Percentiles rank a stretch among this genome's conserved stretches.
Conservation (phyloP, 2,113 vertebrate genomes). For the Amblyopsis rosae region DNA sequence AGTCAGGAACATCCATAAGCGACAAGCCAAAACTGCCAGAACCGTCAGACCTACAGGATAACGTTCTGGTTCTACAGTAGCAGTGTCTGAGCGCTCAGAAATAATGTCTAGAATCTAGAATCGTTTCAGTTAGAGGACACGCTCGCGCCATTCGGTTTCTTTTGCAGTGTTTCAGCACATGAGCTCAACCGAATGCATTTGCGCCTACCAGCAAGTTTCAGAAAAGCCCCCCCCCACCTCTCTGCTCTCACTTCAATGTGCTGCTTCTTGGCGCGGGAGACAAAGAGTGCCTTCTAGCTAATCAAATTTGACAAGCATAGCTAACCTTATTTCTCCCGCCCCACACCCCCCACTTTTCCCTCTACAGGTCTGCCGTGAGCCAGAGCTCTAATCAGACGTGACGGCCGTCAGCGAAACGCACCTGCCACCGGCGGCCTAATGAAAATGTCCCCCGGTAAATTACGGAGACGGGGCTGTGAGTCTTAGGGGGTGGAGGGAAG, state of each 20-base stretch:
- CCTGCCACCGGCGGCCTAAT: conserved; percentile 69
- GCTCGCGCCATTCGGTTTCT: too few relatives aligned
- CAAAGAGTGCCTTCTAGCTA: conserved; percentile 59
- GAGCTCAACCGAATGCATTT: too few relatives aligned
- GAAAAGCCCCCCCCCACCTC: conserved; percentile 21
- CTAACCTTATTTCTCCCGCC: conserved; percentile 60
- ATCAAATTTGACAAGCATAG: conserved; percentile 75
- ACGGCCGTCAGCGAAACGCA: conserved; percentile 64
- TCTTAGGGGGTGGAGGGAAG: neutral
- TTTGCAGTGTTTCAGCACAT: too few relatives aligned
- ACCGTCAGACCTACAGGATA: too few relatives aligned
- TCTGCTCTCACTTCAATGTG: conserved; percentile 57
- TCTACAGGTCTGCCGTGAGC: conserved; percentile 66
- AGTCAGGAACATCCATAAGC: too few relatives aligned
- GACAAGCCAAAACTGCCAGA: too few relatives aligned
- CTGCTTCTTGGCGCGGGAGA: conserved; percentile 33
- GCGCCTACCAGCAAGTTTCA: neutral
- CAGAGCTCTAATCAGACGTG: conserved; percentile 71
- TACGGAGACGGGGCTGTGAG: conserved; percentile 49
- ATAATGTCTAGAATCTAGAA: too few relatives aligned
- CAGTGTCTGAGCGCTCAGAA: too few relatives aligned
- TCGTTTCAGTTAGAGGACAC: too few relatives aligned
- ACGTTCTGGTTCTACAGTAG: too few relatives aligned
- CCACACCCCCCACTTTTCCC: neutral
- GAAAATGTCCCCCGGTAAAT: conserved; percentile 71